These are phyloP conservation scores for Bombus balteatus DNA, from an alignment of 1,140 invertebrate genomes.

Conservation along the genomic window DNA sequence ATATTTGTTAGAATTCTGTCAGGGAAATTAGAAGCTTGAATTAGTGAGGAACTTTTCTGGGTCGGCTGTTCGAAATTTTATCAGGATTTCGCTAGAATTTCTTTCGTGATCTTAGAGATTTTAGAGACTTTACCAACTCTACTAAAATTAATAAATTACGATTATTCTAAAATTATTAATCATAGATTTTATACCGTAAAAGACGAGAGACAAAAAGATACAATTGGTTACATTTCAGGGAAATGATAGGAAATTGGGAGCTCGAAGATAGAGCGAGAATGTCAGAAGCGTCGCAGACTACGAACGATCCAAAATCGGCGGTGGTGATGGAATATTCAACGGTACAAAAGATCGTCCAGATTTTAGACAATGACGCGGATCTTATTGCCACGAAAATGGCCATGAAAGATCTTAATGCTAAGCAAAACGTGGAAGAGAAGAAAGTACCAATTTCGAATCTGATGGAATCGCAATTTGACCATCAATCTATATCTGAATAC, in stretches of 20 bases:
- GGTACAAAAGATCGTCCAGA: slow-evolving; percentile 66
- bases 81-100: neutral
- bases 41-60: too few relatives aligned
- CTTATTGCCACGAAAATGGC: slow-evolving; percentile 17
- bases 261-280: slow-evolving; percentile 14
- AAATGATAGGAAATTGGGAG: neutral
- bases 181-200: neutral
- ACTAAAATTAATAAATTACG: neutral
- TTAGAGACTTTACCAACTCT: too few relatives aligned
- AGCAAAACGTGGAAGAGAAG: slow-evolving; percentile 34
- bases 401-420: slow-evolving; percentile 38
- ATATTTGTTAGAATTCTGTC: neutral
- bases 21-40: too few relatives aligned
- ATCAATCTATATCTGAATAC: neutral
- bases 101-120: neutral
- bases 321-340: slow-evolving; percentile 71
- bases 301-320: slow-evolving; percentile 55
- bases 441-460: neutral
- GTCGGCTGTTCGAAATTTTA: neutral
- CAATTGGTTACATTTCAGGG: neutral
- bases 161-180: neutral
- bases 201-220: neutral
- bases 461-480: slow-evolving; percentile 12
- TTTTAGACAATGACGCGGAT: slow-evolving; percentile 58
- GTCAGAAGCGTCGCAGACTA: slow-evolving; percentile 58